These are phyloP conservation scores for Leptinotarsa defecta DNA, from an alignment of 1,140 invertebrate species.

Conservation along the genomic window DNA sequence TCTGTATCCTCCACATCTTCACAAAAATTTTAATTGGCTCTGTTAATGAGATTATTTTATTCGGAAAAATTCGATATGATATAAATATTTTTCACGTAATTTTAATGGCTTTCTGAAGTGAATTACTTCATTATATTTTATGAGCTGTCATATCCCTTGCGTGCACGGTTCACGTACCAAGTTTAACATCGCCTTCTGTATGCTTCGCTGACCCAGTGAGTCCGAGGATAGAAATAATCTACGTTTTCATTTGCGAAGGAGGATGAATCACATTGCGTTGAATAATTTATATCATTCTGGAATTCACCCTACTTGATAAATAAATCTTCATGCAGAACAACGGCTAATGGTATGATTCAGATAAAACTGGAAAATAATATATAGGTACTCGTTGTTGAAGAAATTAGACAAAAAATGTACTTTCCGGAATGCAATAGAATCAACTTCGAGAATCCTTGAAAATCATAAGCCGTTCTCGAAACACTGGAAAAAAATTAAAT, in stretches of 20 bases:
- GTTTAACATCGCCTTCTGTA: not conserved
- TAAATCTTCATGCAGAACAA: too few relatives aligned
- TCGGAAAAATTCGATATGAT: not conserved
- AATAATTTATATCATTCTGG: not conserved
- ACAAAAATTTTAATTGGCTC: not conserved
- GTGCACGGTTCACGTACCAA: not conserved
- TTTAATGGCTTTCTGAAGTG: not conserved
- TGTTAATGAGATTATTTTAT: slow-evolving; percentile 5
- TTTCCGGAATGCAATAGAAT: too few relatives aligned
- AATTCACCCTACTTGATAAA: too few relatives aligned
- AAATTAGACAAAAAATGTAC: too few relatives aligned
- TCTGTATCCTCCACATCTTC: not conserved
- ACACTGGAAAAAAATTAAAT: too few relatives aligned
- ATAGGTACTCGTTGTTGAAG: too few relatives aligned
- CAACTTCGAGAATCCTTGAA: too few relatives aligned
- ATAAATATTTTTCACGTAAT: slow-evolving; percentile 4
- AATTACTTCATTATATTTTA: slow-evolving; percentile 9
- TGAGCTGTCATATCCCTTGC: not conserved
- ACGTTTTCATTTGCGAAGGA: not conserved
- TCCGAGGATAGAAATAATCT: not conserved
- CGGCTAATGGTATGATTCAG: too few relatives aligned
- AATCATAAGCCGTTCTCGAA: too few relatives aligned
- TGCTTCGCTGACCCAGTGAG: not conserved
- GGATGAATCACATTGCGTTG: not conserved
- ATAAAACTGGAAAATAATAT: too few relatives aligned